Evolutionary conservation across 2,113 vertebrate genomes (phyloP).

Genomic region (Semnornis frantzii): DNA sequence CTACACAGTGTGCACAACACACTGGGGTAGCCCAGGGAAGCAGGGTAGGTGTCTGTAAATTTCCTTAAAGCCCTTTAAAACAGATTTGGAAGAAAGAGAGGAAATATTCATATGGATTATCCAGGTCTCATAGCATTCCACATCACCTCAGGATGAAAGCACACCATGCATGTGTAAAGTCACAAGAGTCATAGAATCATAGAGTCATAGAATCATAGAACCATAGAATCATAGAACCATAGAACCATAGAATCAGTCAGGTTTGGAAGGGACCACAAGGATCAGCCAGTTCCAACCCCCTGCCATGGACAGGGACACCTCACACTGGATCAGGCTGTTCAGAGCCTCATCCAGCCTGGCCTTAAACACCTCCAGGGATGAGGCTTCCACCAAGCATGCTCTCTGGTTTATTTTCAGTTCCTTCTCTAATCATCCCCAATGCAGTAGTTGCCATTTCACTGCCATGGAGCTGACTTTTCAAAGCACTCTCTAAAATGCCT

Average conservation of each 20-base stretch:
- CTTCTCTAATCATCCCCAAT: not conserved
- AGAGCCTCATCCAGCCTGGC: too few relatives aligned
- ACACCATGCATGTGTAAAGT: too few relatives aligned
- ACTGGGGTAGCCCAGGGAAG: not conserved
- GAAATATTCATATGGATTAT: not conserved
- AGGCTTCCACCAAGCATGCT: not conserved
- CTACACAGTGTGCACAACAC: fast-evolving
- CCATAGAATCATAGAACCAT: too few relatives aligned
- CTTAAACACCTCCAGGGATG: too few relatives aligned
- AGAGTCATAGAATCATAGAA: too few relatives aligned
- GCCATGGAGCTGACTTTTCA: not conserved
- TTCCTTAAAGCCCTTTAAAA: not conserved
- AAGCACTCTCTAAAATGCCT: not conserved
- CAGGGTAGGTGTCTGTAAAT: not conserved
- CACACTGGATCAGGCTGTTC: too few relatives aligned
- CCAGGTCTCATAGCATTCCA: not conserved
- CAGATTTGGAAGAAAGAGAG: not conserved
- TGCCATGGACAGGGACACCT: too few relatives aligned
- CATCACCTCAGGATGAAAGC: not conserved
- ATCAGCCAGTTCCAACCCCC: too few relatives aligned
- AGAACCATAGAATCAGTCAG: too few relatives aligned
- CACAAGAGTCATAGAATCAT: too few relatives aligned
- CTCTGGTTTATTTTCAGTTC: slow-evolving; percentile 6
- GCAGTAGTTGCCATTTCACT: not conserved
- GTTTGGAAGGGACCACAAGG: too few relatives aligned